Conservation (phyloP, 2,113 vertebrate species). For the Echinops telfairi region DNA sequence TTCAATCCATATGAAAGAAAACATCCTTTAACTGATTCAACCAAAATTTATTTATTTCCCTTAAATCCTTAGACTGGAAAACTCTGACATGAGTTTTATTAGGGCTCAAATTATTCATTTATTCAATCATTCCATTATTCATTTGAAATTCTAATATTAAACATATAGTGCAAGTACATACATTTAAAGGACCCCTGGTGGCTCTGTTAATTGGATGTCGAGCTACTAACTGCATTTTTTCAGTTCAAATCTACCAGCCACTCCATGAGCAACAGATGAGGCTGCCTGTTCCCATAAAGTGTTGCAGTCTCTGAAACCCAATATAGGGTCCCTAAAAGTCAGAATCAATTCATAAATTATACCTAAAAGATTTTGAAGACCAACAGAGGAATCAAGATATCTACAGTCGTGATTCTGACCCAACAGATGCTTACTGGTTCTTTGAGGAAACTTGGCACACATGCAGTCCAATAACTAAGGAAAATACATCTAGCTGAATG, state of each 20-base stretch:
- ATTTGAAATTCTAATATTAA: conserved; percentile 51
- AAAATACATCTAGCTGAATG: neutral
- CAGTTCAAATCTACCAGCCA: no score
- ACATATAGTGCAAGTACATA: no score
- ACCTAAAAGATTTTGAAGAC: conserved; percentile 25
- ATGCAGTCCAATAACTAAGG: neutral
- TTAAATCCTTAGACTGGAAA: conserved; percentile 46
- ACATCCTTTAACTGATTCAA: conserved; percentile 50
- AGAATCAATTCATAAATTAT: neutral
- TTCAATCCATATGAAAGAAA: no score
- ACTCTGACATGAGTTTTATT: conserved; percentile 41
- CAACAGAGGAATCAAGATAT: neutral
- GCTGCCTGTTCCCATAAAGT: no score
- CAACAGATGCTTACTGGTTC: neutral
- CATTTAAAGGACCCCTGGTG: no score
- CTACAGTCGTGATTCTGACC: neutral
- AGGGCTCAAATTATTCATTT: conserved; percentile 24
- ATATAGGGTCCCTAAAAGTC: no score
- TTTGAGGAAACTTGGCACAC: neutral
- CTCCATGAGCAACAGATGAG: no score
- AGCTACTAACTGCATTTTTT: no score
- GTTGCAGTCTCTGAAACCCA: no score
- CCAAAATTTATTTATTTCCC: conserved; percentile 59
- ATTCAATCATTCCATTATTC: conserved; percentile 25
- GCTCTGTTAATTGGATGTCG: no score